A percentile compares a stretch with the other conserved stretches of the same genome.
phyloP scores from a whole-genome alignment of 2,888 invertebrate species.

The Blastobasis adustella region DNA sequence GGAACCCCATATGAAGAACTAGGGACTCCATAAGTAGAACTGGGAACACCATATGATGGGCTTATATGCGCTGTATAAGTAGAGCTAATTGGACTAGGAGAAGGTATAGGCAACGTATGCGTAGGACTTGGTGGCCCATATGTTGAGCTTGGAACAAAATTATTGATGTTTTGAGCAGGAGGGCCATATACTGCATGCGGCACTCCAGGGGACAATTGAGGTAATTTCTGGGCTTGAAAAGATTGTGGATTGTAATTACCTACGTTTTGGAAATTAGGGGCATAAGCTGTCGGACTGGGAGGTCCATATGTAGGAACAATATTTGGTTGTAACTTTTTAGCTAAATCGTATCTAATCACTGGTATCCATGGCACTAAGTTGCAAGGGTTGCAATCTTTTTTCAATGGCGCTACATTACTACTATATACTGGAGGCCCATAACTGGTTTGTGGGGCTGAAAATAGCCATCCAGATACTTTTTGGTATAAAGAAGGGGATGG shows the following conservation, averaged over 20 bases:
- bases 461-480: conserved; percentile 77
- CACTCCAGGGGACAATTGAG: conserved; percentile 31
- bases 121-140: conserved; percentile 40
- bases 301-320: conserved; percentile 54
- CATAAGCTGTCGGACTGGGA: conserved; percentile 52
- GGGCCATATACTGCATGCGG: conserved; percentile 48
- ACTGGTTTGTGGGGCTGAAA: conserved; percentile 64
- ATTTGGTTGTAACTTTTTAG: conserved; percentile 45
- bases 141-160: conserved; percentile 39
- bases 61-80: conserved; percentile 43
- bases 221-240: conserved; percentile 29
- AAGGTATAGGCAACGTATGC: conserved; percentile 39
- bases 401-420: conserved; percentile 40
- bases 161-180: conserved; percentile 30
- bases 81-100: conserved; percentile 44
- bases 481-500: conserved; percentile 72
- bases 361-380: conserved; percentile 90
- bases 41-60: conserved; percentile 1
- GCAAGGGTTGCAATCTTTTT: conserved; percentile 83
- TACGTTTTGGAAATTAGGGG: conserved; percentile 32
- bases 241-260: conserved; percentile 37
- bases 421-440: conserved; percentile 30
- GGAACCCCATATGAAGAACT: conserved; percentile 31
- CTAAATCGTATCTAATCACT: conserved; percentile 69
- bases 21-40: conserved; percentile 13